These are phyloP conservation scores for Lampropteryx suffumata DNA, from an alignment of 2,888 invertebrate genomes.

Conservation along the genomic window DNA sequence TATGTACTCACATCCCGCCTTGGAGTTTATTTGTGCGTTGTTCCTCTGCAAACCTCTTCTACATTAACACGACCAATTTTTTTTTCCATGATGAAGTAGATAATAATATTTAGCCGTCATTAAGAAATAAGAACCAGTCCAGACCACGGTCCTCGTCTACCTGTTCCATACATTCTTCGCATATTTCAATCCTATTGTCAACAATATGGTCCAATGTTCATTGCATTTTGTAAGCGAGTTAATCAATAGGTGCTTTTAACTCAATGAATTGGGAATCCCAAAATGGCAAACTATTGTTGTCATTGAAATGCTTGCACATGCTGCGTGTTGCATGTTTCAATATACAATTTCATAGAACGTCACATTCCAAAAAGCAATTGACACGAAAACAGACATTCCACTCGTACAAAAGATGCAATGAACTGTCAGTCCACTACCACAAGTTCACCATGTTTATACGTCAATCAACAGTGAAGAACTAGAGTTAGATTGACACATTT, in stretches of 20 bases:
- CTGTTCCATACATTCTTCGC: constrained; percentile 47
- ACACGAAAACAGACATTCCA: constrained; percentile 11
- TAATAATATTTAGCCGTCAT: no score
- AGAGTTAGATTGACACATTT: constrained; percentile 33
- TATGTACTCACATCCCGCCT: no score
- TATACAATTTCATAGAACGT: constrained; percentile 2
- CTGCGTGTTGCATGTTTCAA: constrained; percentile 17
- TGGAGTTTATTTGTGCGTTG: no score
- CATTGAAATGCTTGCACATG: constrained; percentile 19
- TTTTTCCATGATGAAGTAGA: no score
- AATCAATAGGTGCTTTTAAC: no score
- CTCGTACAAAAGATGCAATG: constrained; percentile 11
- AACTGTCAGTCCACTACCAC: constrained; percentile 5
- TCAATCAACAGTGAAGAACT: constrained; percentile 34
- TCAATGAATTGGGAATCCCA: constrained; percentile 5
- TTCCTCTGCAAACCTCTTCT: no score
- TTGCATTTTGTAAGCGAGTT: no score
- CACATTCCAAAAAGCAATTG: constrained; percentile 13
- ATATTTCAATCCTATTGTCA: constrained; percentile 35
- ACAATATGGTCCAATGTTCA: constrained; percentile 15
- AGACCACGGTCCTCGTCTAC: constrained; percentile 38
- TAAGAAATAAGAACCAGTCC: constrained; percentile 33
- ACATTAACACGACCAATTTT: no score
- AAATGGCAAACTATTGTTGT: constrained; percentile 17
- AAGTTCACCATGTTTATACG: constrained; percentile 10